Evolutionary conservation across 2,888 invertebrate genomes (phyloP).

Genomic region (Cryptocephalus moraei): DNA sequence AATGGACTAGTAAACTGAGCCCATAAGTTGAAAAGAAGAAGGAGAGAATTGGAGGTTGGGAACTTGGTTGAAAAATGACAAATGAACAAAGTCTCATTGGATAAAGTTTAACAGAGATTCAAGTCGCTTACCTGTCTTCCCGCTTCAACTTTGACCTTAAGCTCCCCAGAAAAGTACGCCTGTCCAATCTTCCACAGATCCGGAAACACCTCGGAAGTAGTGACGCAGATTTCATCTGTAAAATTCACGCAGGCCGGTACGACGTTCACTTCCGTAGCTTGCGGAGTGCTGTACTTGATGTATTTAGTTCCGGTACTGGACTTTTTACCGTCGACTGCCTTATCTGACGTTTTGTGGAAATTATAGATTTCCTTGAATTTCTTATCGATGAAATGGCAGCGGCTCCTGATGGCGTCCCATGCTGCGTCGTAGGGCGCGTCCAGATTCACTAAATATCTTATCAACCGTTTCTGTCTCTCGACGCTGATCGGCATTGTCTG

Average conservation of each 20-base stretch:
- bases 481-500: slow-evolving; percentile 84
- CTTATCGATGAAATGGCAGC: slow-evolving; percentile 67
- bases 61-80: too few species aligned
- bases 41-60: too few species aligned
- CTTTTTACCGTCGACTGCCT: slow-evolving; percentile 24
- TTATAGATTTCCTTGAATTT: slow-evolving; percentile 56
- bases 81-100: too few species aligned
- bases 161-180: slow-evolving; percentile 84
- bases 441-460: slow-evolving; percentile 69
- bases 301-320: slow-evolving; percentile 26
- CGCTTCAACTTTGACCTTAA: slow-evolving; percentile 62
- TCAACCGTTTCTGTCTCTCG: slow-evolving; percentile 91
- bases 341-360: slow-evolving; percentile 46
- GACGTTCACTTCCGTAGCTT: slow-evolving; percentile 30
- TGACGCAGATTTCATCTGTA: slow-evolving; percentile 62
- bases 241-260: slow-evolving; percentile 64
- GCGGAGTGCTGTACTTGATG: slow-evolving; percentile 27
- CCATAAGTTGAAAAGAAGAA: too few species aligned
- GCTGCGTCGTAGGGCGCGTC: slow-evolving; percentile 83
- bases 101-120: too few species aligned
- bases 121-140: slow-evolving; percentile 51
- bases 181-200: slow-evolving; percentile 94
- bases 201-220: slow-evolving; percentile 67
- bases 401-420: slow-evolving; percentile 86
- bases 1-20: too few species aligned